Evolutionary conservation across 2,113 vertebrate species (phyloP).

Genomic region (Gallinago paraguaiae): DNA sequence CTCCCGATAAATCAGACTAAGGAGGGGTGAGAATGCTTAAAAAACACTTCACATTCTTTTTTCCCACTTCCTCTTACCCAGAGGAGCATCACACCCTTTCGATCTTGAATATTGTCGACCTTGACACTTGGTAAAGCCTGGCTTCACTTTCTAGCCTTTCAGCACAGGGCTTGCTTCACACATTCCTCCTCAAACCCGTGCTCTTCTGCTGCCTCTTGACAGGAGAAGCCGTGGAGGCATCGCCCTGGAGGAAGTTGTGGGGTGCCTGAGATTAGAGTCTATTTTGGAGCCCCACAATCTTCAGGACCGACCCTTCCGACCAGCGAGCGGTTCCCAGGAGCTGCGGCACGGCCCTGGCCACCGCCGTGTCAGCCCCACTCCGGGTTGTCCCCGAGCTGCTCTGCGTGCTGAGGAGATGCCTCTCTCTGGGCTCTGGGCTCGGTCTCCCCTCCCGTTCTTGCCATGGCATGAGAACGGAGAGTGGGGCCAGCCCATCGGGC

Average conservation of each 20-base stretch:
- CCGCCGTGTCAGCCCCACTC: accelerated
- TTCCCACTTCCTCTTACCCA: not conserved
- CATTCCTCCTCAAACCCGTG: not conserved
- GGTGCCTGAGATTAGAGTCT: conserved; percentile 12
- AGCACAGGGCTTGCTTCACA: not conserved
- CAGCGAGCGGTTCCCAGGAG: not conserved
- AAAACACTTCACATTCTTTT: not conserved
- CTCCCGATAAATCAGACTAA: not conserved
- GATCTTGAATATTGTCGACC: not conserved
- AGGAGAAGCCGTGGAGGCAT: not conserved
- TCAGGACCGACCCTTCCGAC: not conserved
- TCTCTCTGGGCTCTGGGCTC: not conserved
- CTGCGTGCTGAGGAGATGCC: not conserved
- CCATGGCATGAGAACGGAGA: not conserved
- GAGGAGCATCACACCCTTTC: not conserved
- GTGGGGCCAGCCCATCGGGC: not conserved
- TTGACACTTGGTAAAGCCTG: not conserved
- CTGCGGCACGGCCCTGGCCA: not conserved
- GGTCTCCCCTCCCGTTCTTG: not conserved
- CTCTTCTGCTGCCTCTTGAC: conserved; percentile 19
- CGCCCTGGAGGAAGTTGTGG: not conserved
- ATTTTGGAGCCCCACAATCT: conserved; percentile 32
- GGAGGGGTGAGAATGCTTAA: not conserved
- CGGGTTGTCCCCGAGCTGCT: not conserved
- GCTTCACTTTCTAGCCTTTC: conserved; percentile 8